These are phyloP conservation scores for Drosophila murphyi DNA, from an alignment of 1,140 invertebrate genomes.

Conservation along the genomic window DNA sequence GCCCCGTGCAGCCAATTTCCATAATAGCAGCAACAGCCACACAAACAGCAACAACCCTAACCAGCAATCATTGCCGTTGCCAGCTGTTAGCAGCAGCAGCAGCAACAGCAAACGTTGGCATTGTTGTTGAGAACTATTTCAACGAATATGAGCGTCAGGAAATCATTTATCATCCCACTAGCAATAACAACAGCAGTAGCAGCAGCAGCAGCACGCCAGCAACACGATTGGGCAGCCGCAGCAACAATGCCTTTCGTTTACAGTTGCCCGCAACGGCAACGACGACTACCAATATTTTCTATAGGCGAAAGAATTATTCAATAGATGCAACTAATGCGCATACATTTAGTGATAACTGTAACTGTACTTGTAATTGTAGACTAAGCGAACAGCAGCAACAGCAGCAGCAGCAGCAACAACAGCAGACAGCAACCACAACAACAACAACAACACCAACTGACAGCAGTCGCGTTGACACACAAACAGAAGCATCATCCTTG, in stretches of 20 bases:
- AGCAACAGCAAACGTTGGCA: slow-evolving; percentile 50
- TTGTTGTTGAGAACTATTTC: slow-evolving; percentile 83
- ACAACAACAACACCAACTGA: slow-evolving; percentile 44
- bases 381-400: slow-evolving; percentile 54
- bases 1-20: slow-evolving; percentile 77
- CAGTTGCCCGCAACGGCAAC: slow-evolving; percentile 48
- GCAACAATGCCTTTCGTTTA: slow-evolving; percentile 38
- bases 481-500: slow-evolving; percentile 60
- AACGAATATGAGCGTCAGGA: slow-evolving; percentile 84
- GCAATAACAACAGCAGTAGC: slow-evolving; percentile 53
- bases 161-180: slow-evolving; percentile 82
- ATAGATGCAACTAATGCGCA: slow-evolving; percentile 74
- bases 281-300: slow-evolving; percentile 78
- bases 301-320: slow-evolving; percentile 70
- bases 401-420: slow-evolving; percentile 10
- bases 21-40: slow-evolving; percentile 59
- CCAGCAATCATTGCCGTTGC: slow-evolving; percentile 30
- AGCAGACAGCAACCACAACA: slow-evolving; percentile 44
- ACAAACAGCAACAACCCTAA: slow-evolving; percentile 24
- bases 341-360: slow-evolving; percentile 82
- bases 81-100: slow-evolving; percentile 39
- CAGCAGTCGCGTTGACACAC: slow-evolving; percentile 35
- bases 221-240: slow-evolving; percentile 18
- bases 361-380: slow-evolving; percentile 80
- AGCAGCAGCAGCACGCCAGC: slow-evolving; percentile 34